These are phyloP conservation scores for Myoxocephalus aenaeus DNA, from an alignment of 2,797 vertebrate genomes.

Conservation along the genomic window DNA sequence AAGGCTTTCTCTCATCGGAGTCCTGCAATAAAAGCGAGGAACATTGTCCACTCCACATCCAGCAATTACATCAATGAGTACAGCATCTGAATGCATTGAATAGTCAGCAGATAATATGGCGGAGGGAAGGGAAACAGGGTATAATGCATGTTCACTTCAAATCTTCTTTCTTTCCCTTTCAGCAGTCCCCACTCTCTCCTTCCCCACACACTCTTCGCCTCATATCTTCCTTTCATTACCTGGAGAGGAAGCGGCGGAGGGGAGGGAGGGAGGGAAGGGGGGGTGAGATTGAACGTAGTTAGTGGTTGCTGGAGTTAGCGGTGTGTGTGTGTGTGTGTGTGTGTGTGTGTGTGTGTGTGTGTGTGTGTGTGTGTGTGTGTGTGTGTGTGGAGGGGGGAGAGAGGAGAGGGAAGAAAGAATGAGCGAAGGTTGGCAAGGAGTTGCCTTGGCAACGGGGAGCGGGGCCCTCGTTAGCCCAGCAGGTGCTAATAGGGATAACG, in stretches of 20 bases:
- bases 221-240: constrained; percentile 80
- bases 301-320: constrained; percentile 68
- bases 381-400: background rate
- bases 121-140: constrained; percentile 60
- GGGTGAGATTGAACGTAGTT: constrained; percentile 71
- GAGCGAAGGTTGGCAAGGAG: constrained; percentile 77
- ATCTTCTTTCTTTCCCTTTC: constrained; percentile 66
- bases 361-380: background rate
- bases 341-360: background rate
- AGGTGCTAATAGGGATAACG: constrained; percentile 89
- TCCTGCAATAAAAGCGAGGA: constrained; percentile 41
- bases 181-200: background rate
- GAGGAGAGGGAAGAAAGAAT: constrained; percentile 51
- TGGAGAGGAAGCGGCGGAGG: constrained; percentile 63
- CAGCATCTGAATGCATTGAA: constrained; percentile 57
- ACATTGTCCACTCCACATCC: constrained; percentile 58
- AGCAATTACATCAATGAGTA: constrained; percentile 53
- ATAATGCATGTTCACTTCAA: constrained; percentile 72
- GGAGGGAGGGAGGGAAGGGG: background rate
- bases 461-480: constrained; percentile 85
- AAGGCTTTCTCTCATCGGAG: constrained; percentile 35
- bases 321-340: constrained; percentile 45
- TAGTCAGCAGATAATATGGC: constrained; percentile 61
- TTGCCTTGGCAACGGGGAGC: constrained; percentile 81
- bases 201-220: constrained; percentile 36